phyloP scores from a whole-genome alignment of 2,113 vertebrate species.

The Alaudala cheleensis region DNA sequence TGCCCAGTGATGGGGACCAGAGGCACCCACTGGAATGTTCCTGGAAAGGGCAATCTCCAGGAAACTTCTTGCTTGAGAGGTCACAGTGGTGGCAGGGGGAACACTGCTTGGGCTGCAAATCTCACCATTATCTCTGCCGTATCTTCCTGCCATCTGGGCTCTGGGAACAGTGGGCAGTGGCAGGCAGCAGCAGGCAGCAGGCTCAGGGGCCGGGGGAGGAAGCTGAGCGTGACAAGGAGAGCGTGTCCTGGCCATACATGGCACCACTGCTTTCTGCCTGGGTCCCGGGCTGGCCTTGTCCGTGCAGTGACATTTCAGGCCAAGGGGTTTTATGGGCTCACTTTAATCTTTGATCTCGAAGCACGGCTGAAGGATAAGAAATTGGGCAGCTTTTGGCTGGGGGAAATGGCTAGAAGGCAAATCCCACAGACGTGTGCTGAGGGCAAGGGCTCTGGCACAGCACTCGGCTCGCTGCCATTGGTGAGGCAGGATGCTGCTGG shows the following conservation, averaged over 20 bases:
- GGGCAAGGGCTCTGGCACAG: background rate
- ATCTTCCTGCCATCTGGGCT: background rate
- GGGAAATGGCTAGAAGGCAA: background rate
- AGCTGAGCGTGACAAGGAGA: background rate
- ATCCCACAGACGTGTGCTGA: fast-evolving
- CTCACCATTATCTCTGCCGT: background rate
- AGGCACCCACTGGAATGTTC: background rate
- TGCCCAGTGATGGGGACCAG: background rate
- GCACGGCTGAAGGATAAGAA: background rate
- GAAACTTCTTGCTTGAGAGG: background rate
- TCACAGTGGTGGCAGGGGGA: fast-evolving
- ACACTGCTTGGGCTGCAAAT: background rate
- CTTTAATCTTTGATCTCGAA: background rate
- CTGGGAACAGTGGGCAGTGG: background rate
- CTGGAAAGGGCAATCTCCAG: fast-evolving
- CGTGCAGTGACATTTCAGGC: fast-evolving
- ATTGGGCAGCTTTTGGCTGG: background rate
- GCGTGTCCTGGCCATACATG: fast-evolving
- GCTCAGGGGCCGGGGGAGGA: fast-evolving
- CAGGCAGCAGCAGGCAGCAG: background rate
- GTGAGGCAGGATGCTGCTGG: background rate
- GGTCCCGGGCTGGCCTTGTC: background rate
- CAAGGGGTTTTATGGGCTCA: background rate
- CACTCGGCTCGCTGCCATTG: background rate
- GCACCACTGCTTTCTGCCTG: background rate